These are phyloP conservation scores for Cossypha dichroa DNA, from an alignment of 2,797 vertebrate genomes.

Conservation along the genomic window DNA sequence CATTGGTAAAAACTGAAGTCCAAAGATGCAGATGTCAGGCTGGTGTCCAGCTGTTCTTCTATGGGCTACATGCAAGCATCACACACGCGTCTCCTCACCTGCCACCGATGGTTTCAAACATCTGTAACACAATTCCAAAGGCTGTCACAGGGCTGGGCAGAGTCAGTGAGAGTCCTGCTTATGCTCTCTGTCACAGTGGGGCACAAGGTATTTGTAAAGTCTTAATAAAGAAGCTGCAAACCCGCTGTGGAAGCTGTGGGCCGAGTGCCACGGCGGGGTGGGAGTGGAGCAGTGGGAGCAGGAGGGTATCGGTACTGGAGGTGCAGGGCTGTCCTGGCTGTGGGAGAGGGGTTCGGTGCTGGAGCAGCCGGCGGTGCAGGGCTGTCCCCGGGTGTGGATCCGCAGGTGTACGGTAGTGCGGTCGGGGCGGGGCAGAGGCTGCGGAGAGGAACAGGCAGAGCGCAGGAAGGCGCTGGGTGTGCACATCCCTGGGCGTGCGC, in stretches of 20 bases:
- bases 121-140: neutral
- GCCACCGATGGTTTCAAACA: neutral
- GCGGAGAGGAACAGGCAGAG: neutral
- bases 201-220: neutral
- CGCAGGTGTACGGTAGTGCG: neutral
- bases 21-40: neutral
- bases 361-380: neutral
- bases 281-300: neutral
- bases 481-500: too few relatives aligned
- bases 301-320: too few relatives aligned
- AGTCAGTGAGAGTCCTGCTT: neutral
- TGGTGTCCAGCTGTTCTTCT: neutral
- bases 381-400: neutral
- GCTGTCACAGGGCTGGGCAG: neutral
- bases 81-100: accelerated
- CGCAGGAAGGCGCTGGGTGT: neutral
- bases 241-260: too few relatives aligned
- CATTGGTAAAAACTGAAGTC: neutral
- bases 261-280: neutral
- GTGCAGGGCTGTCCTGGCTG: too few relatives aligned
- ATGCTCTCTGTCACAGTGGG: neutral
- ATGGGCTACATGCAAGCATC: neutral
- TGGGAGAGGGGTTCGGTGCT: too few relatives aligned
- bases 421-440: neutral
- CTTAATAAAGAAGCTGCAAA: accelerated